Evolutionary conservation across 2,113 vertebrate species (phyloP), one percentile per base, ranked within the genome.

Genomic region (Trichechus manatus): DNA sequence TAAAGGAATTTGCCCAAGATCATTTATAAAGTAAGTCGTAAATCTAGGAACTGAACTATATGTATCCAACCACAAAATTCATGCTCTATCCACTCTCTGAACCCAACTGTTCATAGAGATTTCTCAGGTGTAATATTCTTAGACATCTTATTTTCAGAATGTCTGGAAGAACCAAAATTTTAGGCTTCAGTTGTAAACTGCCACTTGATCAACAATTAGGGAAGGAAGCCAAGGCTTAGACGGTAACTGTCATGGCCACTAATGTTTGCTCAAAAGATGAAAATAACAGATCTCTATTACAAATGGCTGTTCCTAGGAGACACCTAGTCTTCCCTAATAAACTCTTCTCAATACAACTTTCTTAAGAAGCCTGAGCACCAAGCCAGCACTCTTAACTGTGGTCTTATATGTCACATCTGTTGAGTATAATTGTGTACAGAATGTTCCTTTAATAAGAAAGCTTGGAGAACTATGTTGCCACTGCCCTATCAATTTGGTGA

Each of bases 381-480:
- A 61, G 96, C 97, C 98, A 98, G 77, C 0, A 19, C 15, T 75
- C 89, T 97, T 97, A 97, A 86, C 85, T 95, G 88, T 89, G 77
- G 72, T n/a, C 94, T 87, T 50, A 6, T 96, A 44, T 97, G 95
- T 95, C 96, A 96, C 96, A 95, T 92, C 74, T 97, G 50, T 91
- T 90, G 72, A 93, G 82, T 78, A 94, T 97, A 97, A 97, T 97
- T 98, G 93, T 95, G 63, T 83, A 59, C 22, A 80, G 56, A 89
- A 90, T 87, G 82, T 94, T 89, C 61, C 96, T 91, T 95, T 95
- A 93, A 89, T 92, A 97, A 97, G 56, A 89, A 75, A 95, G 72
- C 36, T 95, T 70, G 91, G 91, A 36, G 50, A 83, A 92, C 72
- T 92, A 82, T 93, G 31, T 83, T 93, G 33, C 64, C 36, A 92